A percentile compares a stretch with the other conserved stretches of the same genome.
Conservation (phyloP, 2,113 vertebrate species). For the Acanthochromis polyacanthus region DNA sequence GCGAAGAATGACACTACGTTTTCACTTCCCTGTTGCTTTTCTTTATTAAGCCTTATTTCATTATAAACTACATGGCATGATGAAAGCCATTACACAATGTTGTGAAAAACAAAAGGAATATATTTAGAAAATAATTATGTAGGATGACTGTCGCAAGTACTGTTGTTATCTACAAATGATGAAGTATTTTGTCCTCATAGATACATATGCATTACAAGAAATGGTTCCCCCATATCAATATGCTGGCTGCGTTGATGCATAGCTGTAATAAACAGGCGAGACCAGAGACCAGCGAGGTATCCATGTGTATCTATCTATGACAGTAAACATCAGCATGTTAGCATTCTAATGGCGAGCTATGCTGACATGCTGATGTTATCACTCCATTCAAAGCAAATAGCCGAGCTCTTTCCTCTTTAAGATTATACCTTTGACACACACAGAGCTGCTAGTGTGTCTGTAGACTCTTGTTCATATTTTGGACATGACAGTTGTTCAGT, state of each 20-base stretch:
- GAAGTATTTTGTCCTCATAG: too few relatives aligned
- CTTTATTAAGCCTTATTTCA: too few relatives aligned
- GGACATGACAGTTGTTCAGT: too few relatives aligned
- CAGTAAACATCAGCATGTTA: background rate
- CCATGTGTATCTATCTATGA: background rate
- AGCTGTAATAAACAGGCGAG: background rate
- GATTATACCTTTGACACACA: background rate
- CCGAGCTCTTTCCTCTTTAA: constrained; percentile 1
- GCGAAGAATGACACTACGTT: too few relatives aligned
- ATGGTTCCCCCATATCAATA: background rate
- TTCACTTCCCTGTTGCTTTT: too few relatives aligned
- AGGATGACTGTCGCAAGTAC: too few relatives aligned
- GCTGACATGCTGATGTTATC: background rate
- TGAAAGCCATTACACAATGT: too few relatives aligned
- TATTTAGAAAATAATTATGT: too few relatives aligned
- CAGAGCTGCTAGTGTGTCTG: too few relatives aligned
- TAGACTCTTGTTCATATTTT: background rate
- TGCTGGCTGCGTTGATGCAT: background rate
- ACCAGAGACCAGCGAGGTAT: background rate
- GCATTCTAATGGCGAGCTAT: background rate
- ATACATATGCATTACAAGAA: background rate
- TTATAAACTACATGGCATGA: too few relatives aligned
- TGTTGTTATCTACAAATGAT: too few relatives aligned
- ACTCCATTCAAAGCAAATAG: background rate
- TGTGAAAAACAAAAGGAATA: too few relatives aligned